phyloP scores from a whole-genome alignment of 2,888 invertebrate genomes.

The Nomada fabriciana region DNA sequence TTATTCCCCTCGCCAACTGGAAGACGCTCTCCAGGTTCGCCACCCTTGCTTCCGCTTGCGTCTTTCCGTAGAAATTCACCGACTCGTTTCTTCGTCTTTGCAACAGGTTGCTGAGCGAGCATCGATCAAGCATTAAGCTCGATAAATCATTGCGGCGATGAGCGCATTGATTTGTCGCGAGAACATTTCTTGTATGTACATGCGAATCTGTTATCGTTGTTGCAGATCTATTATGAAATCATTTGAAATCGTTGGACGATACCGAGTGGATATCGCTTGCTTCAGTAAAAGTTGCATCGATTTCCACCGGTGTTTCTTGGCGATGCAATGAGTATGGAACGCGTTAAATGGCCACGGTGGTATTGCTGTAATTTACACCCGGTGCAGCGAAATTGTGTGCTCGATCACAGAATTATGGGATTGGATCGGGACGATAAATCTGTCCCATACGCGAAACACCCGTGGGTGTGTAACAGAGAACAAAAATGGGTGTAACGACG shows the following conservation, averaged over 20 bases:
- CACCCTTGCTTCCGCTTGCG: not conserved
- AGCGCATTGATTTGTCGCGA: slow-evolving; percentile 8
- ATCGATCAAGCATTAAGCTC: no score
- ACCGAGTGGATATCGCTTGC: not conserved
- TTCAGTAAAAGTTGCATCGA: not conserved
- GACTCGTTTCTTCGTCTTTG: no score
- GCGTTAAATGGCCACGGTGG: not conserved
- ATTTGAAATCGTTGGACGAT: slow-evolving; percentile 13
- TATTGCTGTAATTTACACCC: slow-evolving; percentile 33
- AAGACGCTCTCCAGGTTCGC: not conserved
- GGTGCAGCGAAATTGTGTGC: slow-evolving; percentile 44
- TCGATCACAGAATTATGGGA: slow-evolving; percentile 58
- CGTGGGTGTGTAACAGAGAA: slow-evolving; percentile 30
- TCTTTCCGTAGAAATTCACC: no score
- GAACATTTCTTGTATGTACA: not conserved
- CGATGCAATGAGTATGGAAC: slow-evolving; percentile 42
- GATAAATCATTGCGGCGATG: no score
- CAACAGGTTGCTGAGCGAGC: no score
- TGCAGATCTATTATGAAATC: slow-evolving; percentile 8
- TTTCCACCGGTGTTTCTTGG: slow-evolving; percentile 19
- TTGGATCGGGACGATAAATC: slow-evolving; percentile 46
- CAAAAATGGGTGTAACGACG: not conserved
- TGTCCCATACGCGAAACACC: slow-evolving; percentile 53
- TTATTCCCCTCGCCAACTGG: slow-evolving; percentile 9
- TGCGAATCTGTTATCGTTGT: slow-evolving; percentile 1